Evolutionary conservation across 2,888 invertebrate species (phyloP).

Genomic region (Chorisops tibialis): DNA sequence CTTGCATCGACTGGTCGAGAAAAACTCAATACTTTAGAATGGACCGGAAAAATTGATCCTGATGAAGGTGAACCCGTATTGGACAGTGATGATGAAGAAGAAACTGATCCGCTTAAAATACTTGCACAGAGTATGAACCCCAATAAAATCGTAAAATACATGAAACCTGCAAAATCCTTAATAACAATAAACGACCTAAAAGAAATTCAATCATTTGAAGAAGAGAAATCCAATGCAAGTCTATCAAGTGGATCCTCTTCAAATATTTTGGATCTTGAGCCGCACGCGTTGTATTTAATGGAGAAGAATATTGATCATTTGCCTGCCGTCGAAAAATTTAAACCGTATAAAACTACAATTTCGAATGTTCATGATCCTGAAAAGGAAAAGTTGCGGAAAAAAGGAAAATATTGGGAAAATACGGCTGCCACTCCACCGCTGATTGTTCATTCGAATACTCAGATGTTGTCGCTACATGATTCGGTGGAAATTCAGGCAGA

Average conservation of each 20-base stretch:
- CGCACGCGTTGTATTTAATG: slow-evolving; percentile 46
- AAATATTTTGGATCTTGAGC: slow-evolving; percentile 38
- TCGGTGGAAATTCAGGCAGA: slow-evolving; percentile 45
- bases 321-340: slow-evolving; percentile 41
- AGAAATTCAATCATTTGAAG: slow-evolving; percentile 45
- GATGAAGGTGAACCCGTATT: slow-evolving; percentile 38
- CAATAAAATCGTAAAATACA: slow-evolving; percentile 42
- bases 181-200: slow-evolving; percentile 46
- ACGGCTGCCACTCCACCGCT: slow-evolving; percentile 51
- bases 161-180: slow-evolving; percentile 39
- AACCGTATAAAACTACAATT: slow-evolving; percentile 47
- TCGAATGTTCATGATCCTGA: slow-evolving; percentile 47
- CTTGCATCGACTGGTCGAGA: slow-evolving; percentile 43
- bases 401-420: slow-evolving; percentile 47
- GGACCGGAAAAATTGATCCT: slow-evolving; percentile 39
- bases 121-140: slow-evolving; percentile 47
- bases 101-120: slow-evolving; percentile 46
- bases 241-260: slow-evolving; percentile 16
- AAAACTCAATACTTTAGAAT: slow-evolving; percentile 45
- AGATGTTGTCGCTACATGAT: slow-evolving; percentile 45
- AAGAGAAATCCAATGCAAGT: slow-evolving; percentile 8
- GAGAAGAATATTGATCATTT: slow-evolving; percentile 37
- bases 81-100: slow-evolving; percentile 48
- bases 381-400: slow-evolving; percentile 46
- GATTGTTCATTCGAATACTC: slow-evolving; percentile 42